Base-by-base conservation (phyloP, 2,113 vertebrate genomes). In the Dicrurus megarhynchus region DNA sequence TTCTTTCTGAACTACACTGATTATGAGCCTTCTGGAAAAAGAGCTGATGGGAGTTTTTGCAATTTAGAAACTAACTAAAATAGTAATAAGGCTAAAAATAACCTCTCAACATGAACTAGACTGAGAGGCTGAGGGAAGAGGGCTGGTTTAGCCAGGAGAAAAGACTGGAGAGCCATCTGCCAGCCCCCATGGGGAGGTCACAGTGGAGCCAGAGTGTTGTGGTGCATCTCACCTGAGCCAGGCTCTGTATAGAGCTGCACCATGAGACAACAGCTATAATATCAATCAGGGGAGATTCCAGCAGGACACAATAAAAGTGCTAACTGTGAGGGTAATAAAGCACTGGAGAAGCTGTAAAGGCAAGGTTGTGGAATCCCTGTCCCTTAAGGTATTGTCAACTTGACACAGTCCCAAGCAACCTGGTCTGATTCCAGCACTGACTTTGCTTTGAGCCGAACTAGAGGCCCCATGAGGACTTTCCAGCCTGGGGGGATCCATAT, bases 221-320 rank as follows among this genome's bases (percentile, higher is more conserved):
- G n/a, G n/a, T n/a, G n/a, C n/a, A n/a, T n/a, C n/a, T n/a, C n/a
- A n/a, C n/a, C 39, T 0, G 0, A 32, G 49, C 24, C 61, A n/a
- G 52, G 33, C 50, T 77, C 27, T 41, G 33, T 1, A 3, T 23
- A 22, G 33, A 65, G 35, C 41, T 64, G 49, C 23, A 16, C 7
- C n/a, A 21, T 0, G 32, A 60, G 42, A 41, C 22, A 90, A 6
- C 2, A 20, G 44, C 33, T 35, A 1, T 0, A 15, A 32, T 6
- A 16, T 6, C 7, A 23, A 14, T 4, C 22, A n/a, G 30, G 13
- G 28, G 2, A 83, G 5, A 22, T 9, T 65, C 20, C 67, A 71
- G 37, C 22, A 63, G 67, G 17, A 60, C 28, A 49, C 28, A 46
- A 2, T 1, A 35, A 16, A 46, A 16, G 13, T 7, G 13, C 55